A percentile compares a stretch with the other conserved stretches of the same genome.
Evolutionary conservation across 2,888 invertebrate species (phyloP).

Genomic region (Brachyptera risi): DNA sequence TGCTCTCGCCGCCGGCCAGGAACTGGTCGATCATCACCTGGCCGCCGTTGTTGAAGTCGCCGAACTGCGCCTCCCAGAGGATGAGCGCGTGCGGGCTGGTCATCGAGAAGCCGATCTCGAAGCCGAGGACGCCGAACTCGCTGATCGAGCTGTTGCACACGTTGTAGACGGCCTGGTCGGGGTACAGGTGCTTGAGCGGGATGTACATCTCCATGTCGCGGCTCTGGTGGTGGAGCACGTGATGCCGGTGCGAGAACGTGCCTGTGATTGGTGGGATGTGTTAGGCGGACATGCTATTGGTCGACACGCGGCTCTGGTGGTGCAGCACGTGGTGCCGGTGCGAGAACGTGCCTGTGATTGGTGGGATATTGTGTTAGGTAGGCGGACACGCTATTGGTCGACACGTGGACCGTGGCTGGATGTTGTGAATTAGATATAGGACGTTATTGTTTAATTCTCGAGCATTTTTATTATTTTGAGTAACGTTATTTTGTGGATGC

Average conservation of each 20-base stretch:
- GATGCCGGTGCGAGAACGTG: constrained; percentile 73
- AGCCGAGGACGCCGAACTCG: constrained; percentile 69
- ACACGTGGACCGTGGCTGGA: too few species aligned
- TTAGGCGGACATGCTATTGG: too few species aligned
- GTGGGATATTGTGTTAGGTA: too few species aligned
- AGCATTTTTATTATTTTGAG: too few species aligned
- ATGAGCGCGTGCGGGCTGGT: constrained; percentile 68
- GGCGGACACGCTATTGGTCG: too few species aligned
- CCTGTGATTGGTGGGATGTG: too few species aligned
- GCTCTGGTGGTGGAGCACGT: constrained; percentile 75
- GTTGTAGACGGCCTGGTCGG: constrained; percentile 67
- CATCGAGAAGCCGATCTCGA: constrained; percentile 78
- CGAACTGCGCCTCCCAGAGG: constrained; percentile 85
- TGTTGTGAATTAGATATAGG: too few species aligned
- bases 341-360: constrained; percentile 69
- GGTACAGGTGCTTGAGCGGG: constrained; percentile 64
- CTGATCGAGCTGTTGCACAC: constrained; percentile 78
- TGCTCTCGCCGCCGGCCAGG: constrained; percentile 55
- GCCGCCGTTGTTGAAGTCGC: constrained; percentile 76
- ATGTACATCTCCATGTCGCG: constrained; percentile 63
- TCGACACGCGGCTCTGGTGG: constrained; percentile 70
- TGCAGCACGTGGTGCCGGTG: constrained; percentile 77
- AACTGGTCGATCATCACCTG: constrained; percentile 59
- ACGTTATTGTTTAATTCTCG: too few species aligned
- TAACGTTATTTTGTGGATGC: too few species aligned